phyloP scores from a whole-genome alignment of 2,888 invertebrate genomes.

The Achlya flavicornis region DNA sequence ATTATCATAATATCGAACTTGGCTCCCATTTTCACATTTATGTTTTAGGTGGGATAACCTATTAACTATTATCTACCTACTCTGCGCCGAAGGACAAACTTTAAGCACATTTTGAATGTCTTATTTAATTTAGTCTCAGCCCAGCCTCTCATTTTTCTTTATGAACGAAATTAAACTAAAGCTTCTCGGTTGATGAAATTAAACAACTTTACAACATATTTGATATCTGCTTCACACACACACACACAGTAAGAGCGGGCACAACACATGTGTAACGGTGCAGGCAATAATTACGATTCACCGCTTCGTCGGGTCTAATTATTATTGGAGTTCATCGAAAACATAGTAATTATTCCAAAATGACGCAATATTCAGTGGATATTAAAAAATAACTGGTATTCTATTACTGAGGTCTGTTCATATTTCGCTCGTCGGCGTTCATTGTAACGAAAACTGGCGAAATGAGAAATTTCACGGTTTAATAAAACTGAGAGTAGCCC shows the following conservation, averaged over 20 bases:
- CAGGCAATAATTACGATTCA: background rate
- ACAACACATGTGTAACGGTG: background rate
- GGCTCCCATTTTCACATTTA: too few species aligned
- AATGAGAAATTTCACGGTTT: constrained; percentile 54
- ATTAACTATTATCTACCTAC: background rate
- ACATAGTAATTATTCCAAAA: background rate
- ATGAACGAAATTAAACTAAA: background rate
- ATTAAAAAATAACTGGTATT: constrained; percentile 20
- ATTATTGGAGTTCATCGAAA: constrained; percentile 1
- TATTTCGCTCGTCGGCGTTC: constrained; percentile 19
- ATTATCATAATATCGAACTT: too few species aligned
- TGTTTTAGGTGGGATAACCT: too few species aligned
- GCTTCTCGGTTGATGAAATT: background rate
- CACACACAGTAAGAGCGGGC: background rate
- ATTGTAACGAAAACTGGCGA: constrained; percentile 32
- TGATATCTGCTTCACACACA: too few species aligned
- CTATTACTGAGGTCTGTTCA: constrained; percentile 15
- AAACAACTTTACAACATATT: too few species aligned
- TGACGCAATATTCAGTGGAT: constrained; percentile 15
- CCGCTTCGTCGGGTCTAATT: background rate
- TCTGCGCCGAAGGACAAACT: background rate
- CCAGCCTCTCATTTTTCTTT: background rate
- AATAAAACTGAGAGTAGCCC: constrained; percentile 29
- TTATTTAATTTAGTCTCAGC: background rate
- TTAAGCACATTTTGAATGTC: background rate